Evolutionary conservation across 2,888 invertebrate species (phyloP).

Genomic region (Gerris lacustris): DNA sequence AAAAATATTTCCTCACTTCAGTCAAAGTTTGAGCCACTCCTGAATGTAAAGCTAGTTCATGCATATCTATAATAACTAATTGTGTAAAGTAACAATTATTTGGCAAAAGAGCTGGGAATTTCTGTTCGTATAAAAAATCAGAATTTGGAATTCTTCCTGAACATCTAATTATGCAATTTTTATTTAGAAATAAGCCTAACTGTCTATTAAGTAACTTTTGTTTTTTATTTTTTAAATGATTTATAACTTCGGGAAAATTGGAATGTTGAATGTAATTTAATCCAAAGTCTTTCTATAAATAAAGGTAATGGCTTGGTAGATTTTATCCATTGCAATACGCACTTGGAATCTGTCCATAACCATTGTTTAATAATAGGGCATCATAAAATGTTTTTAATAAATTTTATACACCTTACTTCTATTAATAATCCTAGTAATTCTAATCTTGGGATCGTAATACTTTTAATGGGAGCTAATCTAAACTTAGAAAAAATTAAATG

Average conservation of each 20-base stretch:
- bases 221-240: background rate
- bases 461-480: background rate
- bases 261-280: background rate
- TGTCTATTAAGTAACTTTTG: background rate
- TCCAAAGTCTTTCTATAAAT: slow-evolving; percentile 11
- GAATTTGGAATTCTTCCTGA: slow-evolving; percentile 11
- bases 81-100: no score
- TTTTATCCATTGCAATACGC: slow-evolving; percentile 5
- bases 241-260: background rate
- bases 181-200: slow-evolving; percentile 6
- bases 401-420: slow-evolving; percentile 5
- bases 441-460: background rate
- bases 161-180: slow-evolving; percentile 4
- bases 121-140: slow-evolving; percentile 7
- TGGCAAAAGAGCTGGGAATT: slow-evolving; percentile 14
- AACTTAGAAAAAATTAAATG: background rate
- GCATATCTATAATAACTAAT: no score
- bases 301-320: slow-evolving; percentile 4
- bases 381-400: background rate
- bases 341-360: slow-evolving; percentile 8
- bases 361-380: background rate
- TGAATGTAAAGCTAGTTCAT: no score
- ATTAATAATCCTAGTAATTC: slow-evolving; percentile 8
- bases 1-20: no score
- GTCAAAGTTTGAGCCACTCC: no score